phyloP scores from a whole-genome alignment of 92 coral and sea anemone genomes.

The Galaxea fascicularis region DNA sequence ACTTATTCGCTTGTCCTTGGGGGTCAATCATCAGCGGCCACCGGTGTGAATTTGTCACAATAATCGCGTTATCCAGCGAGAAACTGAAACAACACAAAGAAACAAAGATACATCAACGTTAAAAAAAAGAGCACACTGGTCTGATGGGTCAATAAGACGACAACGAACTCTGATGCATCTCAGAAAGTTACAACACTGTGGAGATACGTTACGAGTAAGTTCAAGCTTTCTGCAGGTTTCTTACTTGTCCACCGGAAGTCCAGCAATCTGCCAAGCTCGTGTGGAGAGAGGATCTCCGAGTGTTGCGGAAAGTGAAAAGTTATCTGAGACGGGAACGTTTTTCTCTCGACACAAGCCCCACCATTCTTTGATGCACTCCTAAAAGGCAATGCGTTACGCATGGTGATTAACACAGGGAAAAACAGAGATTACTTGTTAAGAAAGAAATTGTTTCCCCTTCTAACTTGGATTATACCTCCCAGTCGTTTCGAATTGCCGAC shows the following conservation, averaged over 20 bases:
- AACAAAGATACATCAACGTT: no score
- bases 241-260: slow-evolving; percentile 97
- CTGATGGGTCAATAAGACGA: background rate
- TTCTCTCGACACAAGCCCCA: slow-evolving; percentile 89
- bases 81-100: slow-evolving; percentile 64
- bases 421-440: no score
- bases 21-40: slow-evolving; percentile 99
- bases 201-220: background rate
- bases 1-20: slow-evolving; percentile 98
- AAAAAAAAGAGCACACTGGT: background rate
- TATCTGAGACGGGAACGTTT: slow-evolving; percentile 88
- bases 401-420: background rate
- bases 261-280: slow-evolving; percentile 98
- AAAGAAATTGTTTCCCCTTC: no score
- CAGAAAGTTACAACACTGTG: background rate
- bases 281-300: slow-evolving; percentile 94
- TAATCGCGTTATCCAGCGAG: slow-evolving; percentile 97
- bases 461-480: no score
- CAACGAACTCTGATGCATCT: background rate
- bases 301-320: slow-evolving; percentile 87
- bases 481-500: no score
- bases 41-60: slow-evolving; percentile 92
- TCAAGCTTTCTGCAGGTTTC: background rate
- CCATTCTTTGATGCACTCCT: slow-evolving; percentile 93
- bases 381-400: background rate